These are phyloP conservation scores for Drosophila borborema DNA, from an alignment of 2,888 invertebrate species.

Conservation along the genomic window DNA sequence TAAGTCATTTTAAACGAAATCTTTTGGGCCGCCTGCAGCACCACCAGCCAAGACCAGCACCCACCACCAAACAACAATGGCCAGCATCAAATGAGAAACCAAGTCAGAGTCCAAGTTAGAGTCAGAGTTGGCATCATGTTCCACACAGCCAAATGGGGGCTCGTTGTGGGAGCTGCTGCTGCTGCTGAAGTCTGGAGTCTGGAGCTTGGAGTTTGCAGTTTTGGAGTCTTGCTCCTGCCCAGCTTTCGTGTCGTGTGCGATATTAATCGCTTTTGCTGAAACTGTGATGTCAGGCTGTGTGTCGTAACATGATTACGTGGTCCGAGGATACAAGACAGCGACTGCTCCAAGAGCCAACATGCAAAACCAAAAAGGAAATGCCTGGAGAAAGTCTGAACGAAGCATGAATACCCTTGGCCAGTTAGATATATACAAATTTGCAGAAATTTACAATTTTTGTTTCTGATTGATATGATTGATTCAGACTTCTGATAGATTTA, in stretches of 20 bases:
- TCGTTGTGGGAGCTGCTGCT: constrained; percentile 14
- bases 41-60: constrained; percentile 43
- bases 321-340: constrained; percentile 52
- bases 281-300: constrained; percentile 81
- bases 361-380: constrained; percentile 23
- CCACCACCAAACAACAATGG: constrained; percentile 57
- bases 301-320: constrained; percentile 82
- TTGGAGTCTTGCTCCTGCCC: constrained; percentile 33
- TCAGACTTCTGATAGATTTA: no score
- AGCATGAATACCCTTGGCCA: constrained; percentile 12
- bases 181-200: neutral
- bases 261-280: constrained; percentile 82
- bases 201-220: constrained; percentile 4
- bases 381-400: constrained; percentile 5
- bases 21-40: constrained; percentile 53
- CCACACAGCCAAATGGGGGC: constrained; percentile 24
- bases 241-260: constrained; percentile 73
- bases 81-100: constrained; percentile 53
- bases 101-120: constrained; percentile 21
- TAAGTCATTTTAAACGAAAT: constrained; percentile 78
- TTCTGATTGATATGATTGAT: no score
- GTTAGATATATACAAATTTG: no score
- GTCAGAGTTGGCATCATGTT: constrained; percentile 24
- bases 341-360: constrained; percentile 13
- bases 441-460: no score